phyloP scores from a whole-genome alignment of 1,140 invertebrate genomes.

The Callitettix versicolor region DNA sequence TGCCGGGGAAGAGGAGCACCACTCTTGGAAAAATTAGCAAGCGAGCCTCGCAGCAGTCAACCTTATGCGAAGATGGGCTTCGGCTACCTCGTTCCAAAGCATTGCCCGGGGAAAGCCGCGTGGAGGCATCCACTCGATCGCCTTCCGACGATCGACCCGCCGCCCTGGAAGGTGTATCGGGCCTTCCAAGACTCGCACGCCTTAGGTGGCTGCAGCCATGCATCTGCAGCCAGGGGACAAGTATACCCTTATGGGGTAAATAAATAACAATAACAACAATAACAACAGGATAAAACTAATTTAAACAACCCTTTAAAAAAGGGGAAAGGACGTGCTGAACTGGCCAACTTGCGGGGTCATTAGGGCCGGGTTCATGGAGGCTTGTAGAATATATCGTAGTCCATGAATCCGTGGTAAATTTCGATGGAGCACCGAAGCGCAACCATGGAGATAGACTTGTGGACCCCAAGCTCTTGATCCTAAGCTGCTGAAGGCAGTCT shows the following conservation, averaged over 20 bases:
- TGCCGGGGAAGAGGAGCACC: neutral
- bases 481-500: conserved; percentile 18
- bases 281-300: too few species aligned
- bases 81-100: neutral
- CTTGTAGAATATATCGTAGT: neutral
- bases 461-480: conserved; percentile 18
- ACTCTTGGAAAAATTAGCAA: neutral
- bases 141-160: neutral
- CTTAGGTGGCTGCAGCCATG: neutral
- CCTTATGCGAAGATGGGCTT: neutral
- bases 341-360: neutral
- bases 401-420: conserved; percentile 2
- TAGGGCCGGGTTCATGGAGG: neutral
- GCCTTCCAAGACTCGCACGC: neutral
- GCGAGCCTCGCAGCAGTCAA: neutral
- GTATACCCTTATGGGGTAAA: neutral
- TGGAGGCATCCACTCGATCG: neutral
- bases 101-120: conserved; percentile 3
- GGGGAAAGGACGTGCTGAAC: neutral
- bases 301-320: too few species aligned
- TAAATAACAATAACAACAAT: too few species aligned
- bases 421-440: neutral
- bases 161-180: neutral
- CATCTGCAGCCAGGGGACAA: too few species aligned
- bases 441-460: conserved; percentile 23